Evolutionary conservation across 2,888 invertebrate species (phyloP).

Genomic region (Gortyna flavago): DNA sequence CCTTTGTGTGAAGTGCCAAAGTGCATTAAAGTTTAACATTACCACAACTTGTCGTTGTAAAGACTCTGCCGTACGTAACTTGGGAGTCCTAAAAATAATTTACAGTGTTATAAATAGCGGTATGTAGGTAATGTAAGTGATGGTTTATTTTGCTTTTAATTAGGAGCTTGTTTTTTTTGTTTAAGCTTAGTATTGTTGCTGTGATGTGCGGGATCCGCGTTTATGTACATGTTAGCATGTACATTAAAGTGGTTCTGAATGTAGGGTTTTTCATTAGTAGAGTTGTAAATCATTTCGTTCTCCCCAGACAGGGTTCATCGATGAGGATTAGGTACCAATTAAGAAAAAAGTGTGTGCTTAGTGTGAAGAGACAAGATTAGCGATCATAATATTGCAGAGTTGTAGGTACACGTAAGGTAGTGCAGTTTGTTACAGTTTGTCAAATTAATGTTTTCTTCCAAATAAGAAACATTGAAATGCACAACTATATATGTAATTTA

Average conservation of each 20-base stretch:
- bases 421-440: not conserved
- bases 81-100: constrained; percentile 46
- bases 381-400: too few species aligned
- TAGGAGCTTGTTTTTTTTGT: not conserved
- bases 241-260: not conserved
- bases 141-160: constrained; percentile 30
- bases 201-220: not conserved
- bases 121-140: constrained; percentile 11
- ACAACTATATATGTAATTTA: not conserved
- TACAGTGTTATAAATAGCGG: constrained; percentile 23
- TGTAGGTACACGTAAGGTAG: not conserved
- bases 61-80: constrained; percentile 38
- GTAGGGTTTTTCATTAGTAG: not conserved
- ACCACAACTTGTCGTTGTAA: constrained; percentile 64
- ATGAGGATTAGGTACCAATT: not conserved
- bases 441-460: not conserved
- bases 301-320: not conserved
- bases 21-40: constrained; percentile 74
- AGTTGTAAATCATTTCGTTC: not conserved
- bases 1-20: constrained; percentile 65
- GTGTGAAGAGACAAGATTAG: not conserved
- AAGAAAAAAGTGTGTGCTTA: not conserved
- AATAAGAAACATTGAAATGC: not conserved
- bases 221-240: not conserved
- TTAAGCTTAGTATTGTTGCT: not conserved